Conservation (phyloP, 2,113 vertebrate species). For the Rostratula benghalensis region DNA sequence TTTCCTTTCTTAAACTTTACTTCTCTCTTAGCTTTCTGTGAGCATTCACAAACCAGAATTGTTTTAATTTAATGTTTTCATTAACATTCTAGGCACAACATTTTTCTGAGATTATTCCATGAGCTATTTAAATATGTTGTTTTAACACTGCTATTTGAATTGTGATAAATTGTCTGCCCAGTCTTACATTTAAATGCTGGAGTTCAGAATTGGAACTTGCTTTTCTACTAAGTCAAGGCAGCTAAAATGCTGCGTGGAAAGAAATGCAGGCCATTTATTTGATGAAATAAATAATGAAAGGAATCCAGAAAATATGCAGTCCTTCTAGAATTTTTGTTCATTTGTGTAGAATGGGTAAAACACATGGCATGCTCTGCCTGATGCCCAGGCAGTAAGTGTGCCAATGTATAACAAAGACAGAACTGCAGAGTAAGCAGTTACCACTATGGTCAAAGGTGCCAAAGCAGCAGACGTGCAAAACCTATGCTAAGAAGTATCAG, state of each 20-base stretch:
- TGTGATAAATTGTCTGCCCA: not conserved
- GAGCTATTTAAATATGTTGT: not conserved
- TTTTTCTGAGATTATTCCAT: not conserved
- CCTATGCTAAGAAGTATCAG: not conserved
- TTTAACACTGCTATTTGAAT: not conserved
- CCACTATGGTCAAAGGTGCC: not conserved
- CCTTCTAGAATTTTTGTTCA: not conserved
- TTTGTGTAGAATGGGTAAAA: not conserved
- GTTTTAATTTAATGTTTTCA: not conserved
- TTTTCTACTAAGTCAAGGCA: not conserved
- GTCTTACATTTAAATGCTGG: not conserved
- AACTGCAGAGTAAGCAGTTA: not conserved
- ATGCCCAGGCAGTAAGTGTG: not conserved
- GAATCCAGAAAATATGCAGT: fast-evolving
- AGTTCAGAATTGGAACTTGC: not conserved
- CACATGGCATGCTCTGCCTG: fast-evolving
- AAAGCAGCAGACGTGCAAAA: not conserved
- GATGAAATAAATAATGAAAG: not conserved
- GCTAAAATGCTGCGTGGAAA: not conserved
- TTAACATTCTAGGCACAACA: not conserved
- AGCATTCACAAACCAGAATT: not conserved
- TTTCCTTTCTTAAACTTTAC: not conserved
- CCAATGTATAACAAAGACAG: not conserved
- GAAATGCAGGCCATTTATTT: not conserved
- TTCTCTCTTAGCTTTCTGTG: not conserved